Percentiles rank a stretch among this genome's conserved stretches.
These are phyloP conservation scores for Gambusia yucatana DNA, from an alignment of 2,797 vertebrate genomes.

Conservation along the genomic window DNA sequence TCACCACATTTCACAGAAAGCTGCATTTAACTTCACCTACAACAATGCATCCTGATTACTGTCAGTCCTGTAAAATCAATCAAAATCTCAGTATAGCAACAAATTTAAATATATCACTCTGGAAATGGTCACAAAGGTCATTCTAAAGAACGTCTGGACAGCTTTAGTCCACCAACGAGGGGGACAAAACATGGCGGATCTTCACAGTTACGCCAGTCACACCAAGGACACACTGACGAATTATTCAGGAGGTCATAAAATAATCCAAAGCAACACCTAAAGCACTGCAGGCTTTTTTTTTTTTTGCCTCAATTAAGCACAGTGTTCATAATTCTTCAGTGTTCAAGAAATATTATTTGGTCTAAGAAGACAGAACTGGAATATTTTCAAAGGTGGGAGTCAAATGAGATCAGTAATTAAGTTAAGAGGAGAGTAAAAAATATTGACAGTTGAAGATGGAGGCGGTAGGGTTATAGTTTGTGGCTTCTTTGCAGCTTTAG, in stretches of 20 bases:
- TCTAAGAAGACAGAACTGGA: not conserved
- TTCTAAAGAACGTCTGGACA: not conserved
- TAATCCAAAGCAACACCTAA: not conserved
- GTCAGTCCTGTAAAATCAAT: not conserved
- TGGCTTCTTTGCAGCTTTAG: not conserved
- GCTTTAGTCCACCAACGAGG: not conserved
- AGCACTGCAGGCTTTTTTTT: too few species aligned
- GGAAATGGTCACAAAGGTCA: not conserved
- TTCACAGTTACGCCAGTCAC: not conserved
- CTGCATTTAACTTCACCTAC: not conserved
- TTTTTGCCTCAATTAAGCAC: too few species aligned
- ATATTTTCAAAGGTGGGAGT: not conserved
- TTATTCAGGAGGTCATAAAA: not conserved
- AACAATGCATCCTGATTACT: not conserved
- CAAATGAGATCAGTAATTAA: not conserved
- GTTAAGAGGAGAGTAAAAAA: not conserved
- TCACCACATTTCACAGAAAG: not conserved
- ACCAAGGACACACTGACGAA: not conserved
- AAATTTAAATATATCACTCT: not conserved
- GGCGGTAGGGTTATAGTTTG: not conserved
- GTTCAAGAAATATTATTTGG: too few species aligned
- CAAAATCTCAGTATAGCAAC: not conserved
- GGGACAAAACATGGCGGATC: not conserved
- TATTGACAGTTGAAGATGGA: not conserved
- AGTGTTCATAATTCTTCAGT: too few species aligned